Percentiles rank a stretch among this genome's conserved stretches.
Evolutionary conservation across 2,888 invertebrate genomes (phyloP).

Genomic region (Diarsia rubi): DNA sequence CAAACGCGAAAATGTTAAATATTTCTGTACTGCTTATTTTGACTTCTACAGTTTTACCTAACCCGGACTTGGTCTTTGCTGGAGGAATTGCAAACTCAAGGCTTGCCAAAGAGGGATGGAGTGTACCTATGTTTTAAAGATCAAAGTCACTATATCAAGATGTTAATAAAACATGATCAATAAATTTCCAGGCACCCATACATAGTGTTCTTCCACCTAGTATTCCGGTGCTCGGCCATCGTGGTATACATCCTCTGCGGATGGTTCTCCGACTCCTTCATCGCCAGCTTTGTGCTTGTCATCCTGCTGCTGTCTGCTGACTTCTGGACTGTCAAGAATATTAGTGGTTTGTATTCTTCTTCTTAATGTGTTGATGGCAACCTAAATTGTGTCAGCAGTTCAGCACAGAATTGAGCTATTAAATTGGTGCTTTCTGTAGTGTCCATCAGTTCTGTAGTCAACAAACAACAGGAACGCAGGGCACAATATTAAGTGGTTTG

Average conservation of each 20-base stretch:
- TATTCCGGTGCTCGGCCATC: conserved; percentile 96
- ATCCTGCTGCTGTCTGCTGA: conserved; percentile 98
- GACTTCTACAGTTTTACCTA: neutral
- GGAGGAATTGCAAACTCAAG: neutral
- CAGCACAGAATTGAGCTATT: no score
- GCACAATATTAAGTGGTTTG: conserved; percentile 90
- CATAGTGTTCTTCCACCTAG: conserved; percentile 97
- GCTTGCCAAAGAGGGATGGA: neutral
- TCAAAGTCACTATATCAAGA: neutral
- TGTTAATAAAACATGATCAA: neutral
- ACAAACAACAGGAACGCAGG: no score
- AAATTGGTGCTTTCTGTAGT: no score
- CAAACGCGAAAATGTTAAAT: neutral
- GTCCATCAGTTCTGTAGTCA: no score
- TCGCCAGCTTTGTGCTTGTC: conserved; percentile 98
- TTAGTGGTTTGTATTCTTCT: conserved; percentile 91
- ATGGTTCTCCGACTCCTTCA: conserved; percentile 97
- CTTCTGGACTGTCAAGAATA: conserved; percentile 99
- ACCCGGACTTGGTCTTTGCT: neutral
- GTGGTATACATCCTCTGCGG: conserved; percentile 97
- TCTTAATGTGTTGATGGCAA: no score
- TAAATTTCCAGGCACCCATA: conserved; percentile 95
- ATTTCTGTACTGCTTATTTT: neutral
- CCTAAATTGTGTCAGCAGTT: no score
- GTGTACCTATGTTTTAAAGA: neutral